These are phyloP conservation scores for Ladona fulva DNA, from an alignment of 1,140 invertebrate species.

Conservation along the genomic window DNA sequence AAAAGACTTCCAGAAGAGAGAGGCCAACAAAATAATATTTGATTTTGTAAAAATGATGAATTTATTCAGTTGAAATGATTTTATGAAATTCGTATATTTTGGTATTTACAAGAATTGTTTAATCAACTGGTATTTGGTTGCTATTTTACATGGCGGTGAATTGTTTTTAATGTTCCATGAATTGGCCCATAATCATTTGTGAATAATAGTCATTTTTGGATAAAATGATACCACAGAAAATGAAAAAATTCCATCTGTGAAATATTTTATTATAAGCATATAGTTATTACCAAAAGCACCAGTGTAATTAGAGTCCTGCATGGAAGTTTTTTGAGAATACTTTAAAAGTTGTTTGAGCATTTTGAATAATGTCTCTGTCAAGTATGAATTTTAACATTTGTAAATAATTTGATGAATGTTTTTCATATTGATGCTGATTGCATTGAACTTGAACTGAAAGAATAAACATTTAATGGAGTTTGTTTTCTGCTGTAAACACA, in stretches of 20 bases:
- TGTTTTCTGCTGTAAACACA: constrained; percentile 1
- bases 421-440: neutral
- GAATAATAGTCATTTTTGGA: neutral
- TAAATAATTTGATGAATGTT: neutral
- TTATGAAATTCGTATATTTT: neutral
- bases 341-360: neutral
- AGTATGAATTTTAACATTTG: neutral
- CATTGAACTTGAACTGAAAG: neutral
- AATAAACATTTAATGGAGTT: neutral
- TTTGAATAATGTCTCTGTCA: neutral
- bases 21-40: neutral
- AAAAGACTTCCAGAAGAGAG: neutral
- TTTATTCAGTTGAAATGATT: neutral
- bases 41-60: neutral
- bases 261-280: neutral
- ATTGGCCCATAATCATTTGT: neutral
- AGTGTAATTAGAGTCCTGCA: neutral
- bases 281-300: neutral
- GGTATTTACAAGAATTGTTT: neutral
- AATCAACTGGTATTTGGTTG: neutral
- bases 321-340: neutral
- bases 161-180: neutral
- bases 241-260: neutral
- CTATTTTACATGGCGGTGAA: neutral
- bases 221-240: neutral